These are phyloP conservation scores for Sinocyclocheilus anophthalmus DNA, from an alignment of 2,113 vertebrate genomes.

Conservation along the genomic window DNA sequence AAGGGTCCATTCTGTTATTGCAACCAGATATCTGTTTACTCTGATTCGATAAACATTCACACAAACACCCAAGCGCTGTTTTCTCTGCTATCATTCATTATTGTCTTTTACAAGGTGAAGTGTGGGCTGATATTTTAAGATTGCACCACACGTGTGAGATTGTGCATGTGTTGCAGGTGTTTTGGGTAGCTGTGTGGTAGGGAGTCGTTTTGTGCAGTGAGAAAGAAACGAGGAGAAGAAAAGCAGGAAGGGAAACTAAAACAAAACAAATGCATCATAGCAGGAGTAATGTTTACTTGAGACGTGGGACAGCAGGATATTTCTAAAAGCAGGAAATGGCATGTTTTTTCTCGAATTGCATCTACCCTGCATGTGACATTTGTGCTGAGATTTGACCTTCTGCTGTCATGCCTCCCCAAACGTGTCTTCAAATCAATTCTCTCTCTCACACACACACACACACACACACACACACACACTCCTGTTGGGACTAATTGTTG, in stretches of 20 bases:
- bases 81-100: constrained; percentile 60
- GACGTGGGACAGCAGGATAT: constrained; percentile 3
- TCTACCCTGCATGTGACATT: not conserved
- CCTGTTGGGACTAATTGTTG: constrained; percentile 52
- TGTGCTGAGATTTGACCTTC: constrained; percentile 32
- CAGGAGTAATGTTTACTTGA: constrained; percentile 26
- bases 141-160: constrained; percentile 44
- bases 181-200: constrained; percentile 62
- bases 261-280: constrained; percentile 29
- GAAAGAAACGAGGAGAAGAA: constrained; percentile 31
- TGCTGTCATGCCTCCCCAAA: constrained; percentile 11
- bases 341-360: not conserved
- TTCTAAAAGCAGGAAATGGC: constrained; percentile 16
- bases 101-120: constrained; percentile 61
- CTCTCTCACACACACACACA: not conserved
- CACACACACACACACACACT: not conserved
- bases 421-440: not conserved
- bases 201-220: constrained; percentile 32
- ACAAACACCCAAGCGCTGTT: not conserved
- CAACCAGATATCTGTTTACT: constrained; percentile 41
- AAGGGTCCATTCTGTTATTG: constrained; percentile 40
- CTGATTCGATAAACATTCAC: constrained; percentile 42
- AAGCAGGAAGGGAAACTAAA: constrained; percentile 35
- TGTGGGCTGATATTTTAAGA: constrained; percentile 47
- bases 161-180: constrained; percentile 62